Conservation (phyloP, 2,888 invertebrate species). For the Acanthacorydalis orientalis region DNA sequence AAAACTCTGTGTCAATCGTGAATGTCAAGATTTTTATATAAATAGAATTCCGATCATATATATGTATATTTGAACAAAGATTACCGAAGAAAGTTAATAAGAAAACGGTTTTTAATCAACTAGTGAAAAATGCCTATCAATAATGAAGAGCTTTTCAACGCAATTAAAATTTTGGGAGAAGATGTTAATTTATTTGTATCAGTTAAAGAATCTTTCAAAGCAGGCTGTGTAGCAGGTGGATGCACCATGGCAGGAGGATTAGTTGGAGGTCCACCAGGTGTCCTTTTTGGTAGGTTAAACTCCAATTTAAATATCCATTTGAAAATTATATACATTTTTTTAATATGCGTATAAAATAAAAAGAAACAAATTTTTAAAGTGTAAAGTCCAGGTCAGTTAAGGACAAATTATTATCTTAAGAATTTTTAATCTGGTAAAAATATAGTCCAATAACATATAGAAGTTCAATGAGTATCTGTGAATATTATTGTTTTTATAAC, state of each 20-base stretch:
- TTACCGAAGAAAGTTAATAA: too few relatives aligned
- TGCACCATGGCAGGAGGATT: constrained; percentile 21
- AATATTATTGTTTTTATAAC: too few relatives aligned
- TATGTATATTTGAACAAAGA: too few relatives aligned
- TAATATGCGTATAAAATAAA: neutral
- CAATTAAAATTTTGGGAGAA: constrained; percentile 18
- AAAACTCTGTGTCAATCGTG: too few relatives aligned
- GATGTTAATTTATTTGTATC: constrained; percentile 20
- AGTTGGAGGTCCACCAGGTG: constrained; percentile 22
- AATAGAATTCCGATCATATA: too few relatives aligned
- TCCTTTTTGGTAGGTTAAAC: constrained; percentile 20
- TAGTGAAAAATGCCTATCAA: constrained; percentile 13
- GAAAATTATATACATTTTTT: neutral
- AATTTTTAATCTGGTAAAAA: too few relatives aligned
- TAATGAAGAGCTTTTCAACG: constrained; percentile 14
- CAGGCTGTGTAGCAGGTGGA: constrained; percentile 19
- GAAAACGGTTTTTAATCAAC: too few relatives aligned
- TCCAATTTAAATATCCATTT: neutral
- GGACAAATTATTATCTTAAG: too few relatives aligned
- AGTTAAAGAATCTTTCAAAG: constrained; percentile 20
- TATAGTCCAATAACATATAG: too few relatives aligned
- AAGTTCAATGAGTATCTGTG: too few relatives aligned
- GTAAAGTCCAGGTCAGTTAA: neutral
- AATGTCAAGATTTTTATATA: too few relatives aligned
- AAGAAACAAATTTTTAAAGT: neutral